Evolutionary conservation across 37 sponge, comb jelly and placozoan species (phyloP), one percentile per base, ranked within the genome.

Genomic region (Aplysina aerophoba): DNA sequence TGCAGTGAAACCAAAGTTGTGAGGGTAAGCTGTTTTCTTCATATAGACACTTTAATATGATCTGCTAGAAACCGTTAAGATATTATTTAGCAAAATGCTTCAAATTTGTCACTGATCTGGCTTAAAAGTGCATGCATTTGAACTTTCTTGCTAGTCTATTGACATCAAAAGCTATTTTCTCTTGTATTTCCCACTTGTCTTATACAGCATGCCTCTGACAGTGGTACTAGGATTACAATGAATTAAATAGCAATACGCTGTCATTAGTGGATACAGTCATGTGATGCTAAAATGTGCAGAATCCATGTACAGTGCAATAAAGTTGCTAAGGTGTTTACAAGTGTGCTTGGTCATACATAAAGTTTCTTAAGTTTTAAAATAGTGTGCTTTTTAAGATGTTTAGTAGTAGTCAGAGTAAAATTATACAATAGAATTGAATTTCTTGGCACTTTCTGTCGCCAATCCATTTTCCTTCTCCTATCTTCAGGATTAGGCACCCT

Each of bases 361-460:
- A 62, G 59, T 33, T 81, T 73, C 60, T 84, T 89, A 16, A 89
- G 53, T 0, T 71, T 62, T 34, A 74, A 75, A 58, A 84, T 39
- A 17, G 89, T 88, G 3, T 22, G 39, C 54, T 81, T 89, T 73
- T 71, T 85, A 1, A 89, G 85, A 38, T 75, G 86, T 15, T 86
- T 82, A 34, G 83, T 82, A 21, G 57, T 61, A 16, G 90, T 90
- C 30, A 86, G 59, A 53, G 63, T 54, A 62, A 90, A 89, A n/a
- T 39, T 79, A 64, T 73, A 82, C 24, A 90, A 40, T 4, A 86
- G 21, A 64, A 86, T 79, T 20, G 79, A 88, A 50, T n/a, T 12
- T 83, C 86, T 90, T 13, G 86, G 86, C 0, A 90, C 57, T 15
- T 0, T 14, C 61, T 90, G 86, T 34, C 13, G 73, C 90, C 90